Evolutionary conservation across 53 echinoderm and acorn worm species (phyloP), one percentile per base, ranked within the genome.

Genomic region (Holothuria leucospilota): DNA sequence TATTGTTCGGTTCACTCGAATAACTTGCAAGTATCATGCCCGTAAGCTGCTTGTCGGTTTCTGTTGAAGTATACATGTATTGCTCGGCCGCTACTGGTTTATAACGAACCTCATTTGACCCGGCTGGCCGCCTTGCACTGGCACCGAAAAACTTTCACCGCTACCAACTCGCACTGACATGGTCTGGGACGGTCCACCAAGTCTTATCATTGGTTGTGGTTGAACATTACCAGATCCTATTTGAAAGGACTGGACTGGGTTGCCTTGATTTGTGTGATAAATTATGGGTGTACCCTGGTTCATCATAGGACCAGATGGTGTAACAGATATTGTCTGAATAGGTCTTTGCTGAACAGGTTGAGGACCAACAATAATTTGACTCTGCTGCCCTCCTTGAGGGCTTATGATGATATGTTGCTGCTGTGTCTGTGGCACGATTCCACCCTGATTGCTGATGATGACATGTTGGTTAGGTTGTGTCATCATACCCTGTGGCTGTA

Each of bases 21-120:
- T 12, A 4, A 46, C 8, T 46, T 56, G 56, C 49, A 56, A 56
- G 56, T 16, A 16, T 18, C 56, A 18, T 16, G 56, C 4, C 18
- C 14, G 18, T 56, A 16, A 56, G 56, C 56, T 56, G 56, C 56
- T 56, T 56, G 15, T 13, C 18, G 16, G 15, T 56, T 56, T 18
- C 1, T 15, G 5, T 56, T 18, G 18, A 56, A 18, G 56, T 56
- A 56, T 15, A 16, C 16, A 16, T 56, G 16, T 18, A 16, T 15
- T 56, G 8, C 56, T 10, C 46, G 28, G 46, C 41, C 25, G n/a
- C 20, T 80, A 80, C 39, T 80, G 80, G 21, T 80, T 80, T 15
- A 80, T 80, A 62, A 80, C 80, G 39, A 80, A 80, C 52, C 56
- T 58, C 80, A 80, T 80, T 30, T 80, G 60, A 25, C 80, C 80